A percentile compares a stretch with the other conserved stretches of the same genome.
phyloP scores from a whole-genome alignment of 2,113 vertebrate species.

The Baryphthengus martii region DNA sequence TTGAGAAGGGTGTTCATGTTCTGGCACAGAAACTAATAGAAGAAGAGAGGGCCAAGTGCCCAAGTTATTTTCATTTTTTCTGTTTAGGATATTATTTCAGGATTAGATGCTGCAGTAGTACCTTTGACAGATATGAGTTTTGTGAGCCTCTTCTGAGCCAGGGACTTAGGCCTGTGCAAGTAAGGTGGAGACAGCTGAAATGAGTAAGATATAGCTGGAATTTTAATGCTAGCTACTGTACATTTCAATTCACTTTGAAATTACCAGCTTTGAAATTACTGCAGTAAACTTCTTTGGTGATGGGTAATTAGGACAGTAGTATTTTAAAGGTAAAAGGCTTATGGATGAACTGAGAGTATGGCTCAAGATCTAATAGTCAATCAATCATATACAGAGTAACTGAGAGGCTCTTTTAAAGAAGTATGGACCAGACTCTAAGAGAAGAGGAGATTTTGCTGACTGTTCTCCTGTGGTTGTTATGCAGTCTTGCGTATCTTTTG shows the following conservation, averaged over 20 bases:
- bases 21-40: not conserved
- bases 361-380: not conserved
- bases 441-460: not conserved
- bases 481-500: not conserved
- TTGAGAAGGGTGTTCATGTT: not conserved
- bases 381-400: not conserved
- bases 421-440: not conserved
- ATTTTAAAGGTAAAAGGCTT: not conserved
- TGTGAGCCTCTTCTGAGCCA: not conserved
- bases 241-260: not conserved
- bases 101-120: not conserved
- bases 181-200: not conserved
- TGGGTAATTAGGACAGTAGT: not conserved
- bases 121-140: not conserved
- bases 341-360: not conserved
- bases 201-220: not conserved
- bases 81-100: not conserved
- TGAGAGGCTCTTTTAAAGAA: not conserved
- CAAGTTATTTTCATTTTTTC: not conserved
- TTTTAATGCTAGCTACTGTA: not conserved
- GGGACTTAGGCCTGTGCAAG: not conserved
- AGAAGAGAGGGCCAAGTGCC: not conserved
- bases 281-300: not conserved
- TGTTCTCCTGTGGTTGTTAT: not conserved
- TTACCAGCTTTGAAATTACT: not conserved